Evolutionary conservation across 2,113 vertebrate species (phyloP).

Genomic region (Promerops cafer): DNA sequence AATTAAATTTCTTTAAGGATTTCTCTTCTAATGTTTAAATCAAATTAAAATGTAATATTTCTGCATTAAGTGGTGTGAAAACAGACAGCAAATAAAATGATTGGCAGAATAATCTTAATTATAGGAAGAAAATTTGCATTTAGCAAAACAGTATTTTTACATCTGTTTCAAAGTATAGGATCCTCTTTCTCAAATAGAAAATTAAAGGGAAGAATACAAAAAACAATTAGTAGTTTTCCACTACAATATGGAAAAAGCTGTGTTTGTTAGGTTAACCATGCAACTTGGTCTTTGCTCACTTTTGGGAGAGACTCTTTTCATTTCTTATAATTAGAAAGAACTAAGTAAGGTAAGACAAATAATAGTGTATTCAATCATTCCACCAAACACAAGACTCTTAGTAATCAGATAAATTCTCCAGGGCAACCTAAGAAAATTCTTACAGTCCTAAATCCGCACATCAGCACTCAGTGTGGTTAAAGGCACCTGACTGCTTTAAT

Average conservation of each 20-base stretch:
- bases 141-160: neutral
- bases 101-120: neutral
- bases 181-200: neutral
- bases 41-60: neutral
- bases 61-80: neutral
- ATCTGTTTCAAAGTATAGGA: neutral
- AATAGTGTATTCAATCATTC: conserved; percentile 25
- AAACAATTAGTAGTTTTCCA: neutral
- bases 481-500: neutral
- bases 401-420: conserved; percentile 48
- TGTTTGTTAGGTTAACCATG: neutral
- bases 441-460: conserved; percentile 11
- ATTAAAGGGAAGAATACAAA: neutral
- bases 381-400: neutral
- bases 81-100: neutral
- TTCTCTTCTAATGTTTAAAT: neutral
- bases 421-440: conserved; percentile 13
- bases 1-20: neutral
- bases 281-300: neutral
- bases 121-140: neutral
- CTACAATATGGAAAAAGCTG: neutral
- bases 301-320: neutral
- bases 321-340: neutral
- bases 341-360: conserved; percentile 7
- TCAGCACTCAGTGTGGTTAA: conserved; percentile 19